Conservation (phyloP, 2,888 invertebrate genomes). For the Ceratothoa steindachneri region DNA sequence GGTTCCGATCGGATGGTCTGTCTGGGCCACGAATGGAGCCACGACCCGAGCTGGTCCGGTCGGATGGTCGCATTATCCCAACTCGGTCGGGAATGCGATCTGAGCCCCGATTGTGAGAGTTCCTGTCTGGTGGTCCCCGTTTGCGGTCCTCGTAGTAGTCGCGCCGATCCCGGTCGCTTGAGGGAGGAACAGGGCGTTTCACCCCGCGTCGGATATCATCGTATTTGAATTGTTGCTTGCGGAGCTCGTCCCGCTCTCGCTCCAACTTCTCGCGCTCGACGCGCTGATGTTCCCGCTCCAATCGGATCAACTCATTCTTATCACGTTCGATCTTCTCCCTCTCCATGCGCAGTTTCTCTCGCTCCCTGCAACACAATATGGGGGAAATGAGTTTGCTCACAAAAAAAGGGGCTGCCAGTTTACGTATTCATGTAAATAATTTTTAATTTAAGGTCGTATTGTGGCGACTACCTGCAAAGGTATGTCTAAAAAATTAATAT, state of each 20-base stretch:
- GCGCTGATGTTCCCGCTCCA: slow-evolving; percentile 81
- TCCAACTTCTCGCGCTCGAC: slow-evolving; percentile 59
- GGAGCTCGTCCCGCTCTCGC: slow-evolving; percentile 63
- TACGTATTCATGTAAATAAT: too few relatives aligned
- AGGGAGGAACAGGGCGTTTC: neutral
- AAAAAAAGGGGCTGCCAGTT: too few relatives aligned
- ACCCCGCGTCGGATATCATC: neutral
- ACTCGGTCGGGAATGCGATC: neutral
- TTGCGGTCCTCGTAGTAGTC: slow-evolving; percentile 4
- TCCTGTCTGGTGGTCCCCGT: neutral
- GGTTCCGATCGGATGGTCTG: neutral
- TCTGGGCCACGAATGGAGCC: neutral
- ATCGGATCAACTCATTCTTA: slow-evolving; percentile 73
- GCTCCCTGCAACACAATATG: slow-evolving; percentile 58
- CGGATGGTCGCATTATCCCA: neutral
- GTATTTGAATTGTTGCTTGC: slow-evolving; percentile 49
- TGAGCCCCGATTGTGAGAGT: neutral
- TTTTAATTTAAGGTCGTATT: too few relatives aligned
- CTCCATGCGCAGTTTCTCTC: slow-evolving; percentile 60
- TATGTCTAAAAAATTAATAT: too few relatives aligned
- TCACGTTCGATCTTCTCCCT: slow-evolving; percentile 80
- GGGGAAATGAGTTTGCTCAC: too few relatives aligned
- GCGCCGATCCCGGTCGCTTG: neutral
- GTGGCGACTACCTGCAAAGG: too few relatives aligned
- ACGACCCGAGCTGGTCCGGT: neutral